Conservation (phyloP, 2,888 invertebrate species). For the Lycophotia porphyrea region DNA sequence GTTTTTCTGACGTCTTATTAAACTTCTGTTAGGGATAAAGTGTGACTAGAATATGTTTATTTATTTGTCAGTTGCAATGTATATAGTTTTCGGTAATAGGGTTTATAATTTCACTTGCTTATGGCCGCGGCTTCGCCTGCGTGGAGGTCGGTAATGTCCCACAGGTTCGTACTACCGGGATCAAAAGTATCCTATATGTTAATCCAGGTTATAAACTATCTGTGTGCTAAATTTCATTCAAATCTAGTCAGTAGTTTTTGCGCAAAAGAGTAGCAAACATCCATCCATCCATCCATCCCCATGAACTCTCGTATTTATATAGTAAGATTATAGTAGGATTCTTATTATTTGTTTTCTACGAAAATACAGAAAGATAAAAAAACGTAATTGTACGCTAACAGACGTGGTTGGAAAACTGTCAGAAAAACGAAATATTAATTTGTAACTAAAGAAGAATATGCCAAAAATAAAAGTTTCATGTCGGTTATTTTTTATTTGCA, state of each 20-base stretch:
- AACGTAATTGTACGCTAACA: conserved; percentile 16
- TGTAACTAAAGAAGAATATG: conserved; percentile 5
- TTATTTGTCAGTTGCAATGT: conserved; percentile 27
- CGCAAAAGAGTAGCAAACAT: no score
- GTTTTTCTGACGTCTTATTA: conserved; percentile 53
- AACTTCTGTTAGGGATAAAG: conserved; percentile 23
- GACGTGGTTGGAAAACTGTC: conserved; percentile 14
- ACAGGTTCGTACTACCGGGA: no score
- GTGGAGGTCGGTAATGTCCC: no score
- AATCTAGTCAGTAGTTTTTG: no score
- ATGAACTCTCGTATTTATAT: no score
- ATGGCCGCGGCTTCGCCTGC: no score
- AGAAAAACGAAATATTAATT: conserved; percentile 5
- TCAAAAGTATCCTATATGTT: no score
- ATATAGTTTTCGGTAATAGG: conserved; percentile 3
- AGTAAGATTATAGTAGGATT: no score
- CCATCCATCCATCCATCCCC: no score
- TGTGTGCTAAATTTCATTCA: no score
- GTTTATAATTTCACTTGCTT: no score
- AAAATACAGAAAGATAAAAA: conserved; percentile 1
- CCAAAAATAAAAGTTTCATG: neutral
- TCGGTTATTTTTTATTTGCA: neutral
- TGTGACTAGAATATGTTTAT: conserved; percentile 39
- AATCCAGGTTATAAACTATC: no score
- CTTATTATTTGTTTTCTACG: neutral